phyloP scores from a whole-genome alignment of 2,113 vertebrate genomes.

The Stegastes partitus region DNA sequence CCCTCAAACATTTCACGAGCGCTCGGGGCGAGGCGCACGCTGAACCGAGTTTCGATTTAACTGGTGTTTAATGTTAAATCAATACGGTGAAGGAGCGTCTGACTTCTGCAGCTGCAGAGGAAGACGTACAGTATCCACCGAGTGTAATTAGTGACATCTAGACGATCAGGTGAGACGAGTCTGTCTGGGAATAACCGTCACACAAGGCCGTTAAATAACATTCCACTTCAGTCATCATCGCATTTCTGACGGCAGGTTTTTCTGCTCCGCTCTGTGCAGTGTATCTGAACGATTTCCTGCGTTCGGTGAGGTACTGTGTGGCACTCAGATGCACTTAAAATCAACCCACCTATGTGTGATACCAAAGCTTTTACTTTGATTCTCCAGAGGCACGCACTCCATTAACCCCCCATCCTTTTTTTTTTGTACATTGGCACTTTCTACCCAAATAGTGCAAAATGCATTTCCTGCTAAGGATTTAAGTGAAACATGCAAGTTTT shows the following conservation, averaged over 20 bases:
- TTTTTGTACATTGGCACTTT: conserved; percentile 52
- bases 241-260: not conserved
- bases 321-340: conserved; percentile 67
- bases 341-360: conserved; percentile 49
- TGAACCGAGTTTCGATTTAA: conserved; percentile 51
- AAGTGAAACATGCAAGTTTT: conserved; percentile 44
- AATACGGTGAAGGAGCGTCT: conserved; percentile 53
- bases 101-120: conserved; percentile 36
- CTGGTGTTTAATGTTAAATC: conserved; percentile 73
- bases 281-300: not conserved
- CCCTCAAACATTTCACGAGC: conserved; percentile 29
- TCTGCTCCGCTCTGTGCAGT: not conserved
- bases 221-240: not conserved
- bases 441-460: conserved; percentile 47
- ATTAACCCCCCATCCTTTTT: conserved; percentile 53
- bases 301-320: conserved; percentile 19
- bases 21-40: conserved; percentile 7
- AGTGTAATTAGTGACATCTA: conserved; percentile 34
- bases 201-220: not conserved
- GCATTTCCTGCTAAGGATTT: conserved; percentile 22
- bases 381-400: conserved; percentile 61
- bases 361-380: conserved; percentile 67
- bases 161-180: conserved; percentile 33
- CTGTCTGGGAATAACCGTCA: conserved; percentile 25
- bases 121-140: conserved; percentile 1